These are phyloP conservation scores for Numenius phaeopus DNA, from an alignment of 2,797 vertebrate species.

Conservation along the genomic window DNA sequence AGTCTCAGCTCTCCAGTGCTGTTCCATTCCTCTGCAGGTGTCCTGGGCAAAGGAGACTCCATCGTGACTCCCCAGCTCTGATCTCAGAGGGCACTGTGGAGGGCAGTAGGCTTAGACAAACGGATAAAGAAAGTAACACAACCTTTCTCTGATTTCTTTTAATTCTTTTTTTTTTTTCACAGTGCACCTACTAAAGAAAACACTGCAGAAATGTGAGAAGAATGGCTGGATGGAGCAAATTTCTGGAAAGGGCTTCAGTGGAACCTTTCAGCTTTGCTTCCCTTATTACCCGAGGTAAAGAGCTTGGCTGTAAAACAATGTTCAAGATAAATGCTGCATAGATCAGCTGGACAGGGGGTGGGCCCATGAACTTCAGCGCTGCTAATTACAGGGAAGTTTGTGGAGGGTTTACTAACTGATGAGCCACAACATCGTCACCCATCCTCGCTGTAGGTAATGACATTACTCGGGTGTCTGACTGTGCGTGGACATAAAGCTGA, in stretches of 20 bases:
- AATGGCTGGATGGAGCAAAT: constrained; percentile 99
- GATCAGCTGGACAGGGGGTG: background rate
- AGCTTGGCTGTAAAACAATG: background rate
- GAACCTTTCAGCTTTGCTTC: constrained; percentile 95
- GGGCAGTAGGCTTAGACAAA: background rate
- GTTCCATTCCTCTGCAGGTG: background rate
- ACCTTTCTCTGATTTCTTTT: background rate
- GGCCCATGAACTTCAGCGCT: background rate
- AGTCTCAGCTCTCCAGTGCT: background rate
- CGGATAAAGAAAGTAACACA: background rate
- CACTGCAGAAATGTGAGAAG: constrained; percentile 96
- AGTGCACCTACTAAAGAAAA: constrained; percentile 94
- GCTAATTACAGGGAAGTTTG: background rate
- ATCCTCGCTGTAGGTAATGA: background rate
- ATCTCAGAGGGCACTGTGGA: background rate
- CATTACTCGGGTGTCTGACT: background rate
- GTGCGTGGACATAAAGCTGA: background rate
- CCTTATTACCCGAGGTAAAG: constrained; percentile 95
- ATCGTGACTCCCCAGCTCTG: background rate
- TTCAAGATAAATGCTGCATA: background rate
- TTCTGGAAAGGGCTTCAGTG: constrained; percentile 95
- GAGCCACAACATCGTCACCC: background rate
- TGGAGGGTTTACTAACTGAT: background rate
- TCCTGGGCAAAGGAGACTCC: background rate
- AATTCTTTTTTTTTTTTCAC: background rate